phyloP scores from a whole-genome alignment of 1,140 invertebrate species.

The Bombus ignitus region DNA sequence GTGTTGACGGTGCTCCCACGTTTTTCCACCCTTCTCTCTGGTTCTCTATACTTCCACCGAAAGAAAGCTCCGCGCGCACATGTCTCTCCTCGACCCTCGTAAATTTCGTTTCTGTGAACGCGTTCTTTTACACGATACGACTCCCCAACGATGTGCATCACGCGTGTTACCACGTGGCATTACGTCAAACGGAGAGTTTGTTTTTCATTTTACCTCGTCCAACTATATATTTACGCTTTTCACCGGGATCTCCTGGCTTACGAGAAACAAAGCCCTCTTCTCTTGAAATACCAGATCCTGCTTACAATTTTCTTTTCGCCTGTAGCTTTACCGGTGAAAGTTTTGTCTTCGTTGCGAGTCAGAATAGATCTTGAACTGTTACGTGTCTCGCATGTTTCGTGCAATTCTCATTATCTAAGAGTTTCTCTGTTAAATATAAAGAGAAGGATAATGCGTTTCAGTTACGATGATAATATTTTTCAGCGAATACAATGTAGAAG shows the following conservation, averaged over 20 bases:
- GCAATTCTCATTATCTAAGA: background rate
- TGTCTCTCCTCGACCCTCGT: conserved; percentile 31
- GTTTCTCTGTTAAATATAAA: too few relatives aligned
- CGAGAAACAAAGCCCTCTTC: background rate
- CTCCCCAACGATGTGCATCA: background rate
- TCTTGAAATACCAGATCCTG: background rate
- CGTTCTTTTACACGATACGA: conserved; percentile 13
- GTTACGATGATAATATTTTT: too few relatives aligned
- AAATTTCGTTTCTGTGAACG: conserved; percentile 53
- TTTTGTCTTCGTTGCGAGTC: background rate
- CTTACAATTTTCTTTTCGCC: background rate
- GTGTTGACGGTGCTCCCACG: conserved; percentile 35
- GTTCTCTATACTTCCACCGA: background rate
- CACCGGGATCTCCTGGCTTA: background rate
- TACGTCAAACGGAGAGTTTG: conserved; percentile 48
- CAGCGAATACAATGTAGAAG: too few relatives aligned
- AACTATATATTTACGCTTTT: conserved; percentile 9
- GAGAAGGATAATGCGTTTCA: too few relatives aligned
- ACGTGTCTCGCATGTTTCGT: too few relatives aligned
- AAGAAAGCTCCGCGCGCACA: conserved; percentile 46
- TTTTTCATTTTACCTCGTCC: conserved; percentile 33
- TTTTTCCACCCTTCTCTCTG: background rate
- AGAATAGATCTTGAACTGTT: background rate
- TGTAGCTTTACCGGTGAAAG: background rate
- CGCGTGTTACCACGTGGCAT: conserved; percentile 53